A percentile compares a stretch with the other conserved stretches of the same genome.
Conservation (phyloP, 2,888 invertebrate genomes). For the Limnephilus auricula region DNA sequence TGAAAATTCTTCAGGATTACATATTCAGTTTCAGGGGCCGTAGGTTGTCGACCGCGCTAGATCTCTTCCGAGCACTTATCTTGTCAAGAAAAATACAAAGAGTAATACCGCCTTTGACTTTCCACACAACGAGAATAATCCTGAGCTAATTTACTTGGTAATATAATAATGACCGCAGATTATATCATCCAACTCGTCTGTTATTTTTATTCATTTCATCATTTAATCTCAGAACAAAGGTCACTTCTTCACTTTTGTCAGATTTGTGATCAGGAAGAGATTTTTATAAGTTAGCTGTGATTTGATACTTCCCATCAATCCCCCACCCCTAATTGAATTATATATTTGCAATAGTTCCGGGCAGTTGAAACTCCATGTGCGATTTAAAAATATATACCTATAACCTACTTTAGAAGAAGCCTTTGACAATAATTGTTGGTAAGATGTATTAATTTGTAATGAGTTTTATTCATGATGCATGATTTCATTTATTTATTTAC, state of each 20-base stretch:
- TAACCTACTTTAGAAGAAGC: too few relatives aligned
- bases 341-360: too few relatives aligned
- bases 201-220: background rate
- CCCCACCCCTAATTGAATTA: too few relatives aligned
- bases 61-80: slow-evolving; percentile 7
- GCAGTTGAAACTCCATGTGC: too few relatives aligned
- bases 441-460: too few relatives aligned
- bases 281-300: too few relatives aligned
- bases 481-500: too few relatives aligned
- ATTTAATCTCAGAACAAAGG: background rate
- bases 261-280: background rate
- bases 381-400: too few relatives aligned
- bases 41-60: background rate
- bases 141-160: background rate
- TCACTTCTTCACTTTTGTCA: background rate
- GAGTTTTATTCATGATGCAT: too few relatives aligned
- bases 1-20: background rate
- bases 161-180: background rate
- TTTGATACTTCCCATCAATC: too few relatives aligned
- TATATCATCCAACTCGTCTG: background rate
- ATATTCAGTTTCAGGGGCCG: background rate
- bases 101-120: slow-evolving; percentile 5
- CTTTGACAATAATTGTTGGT: too few relatives aligned
- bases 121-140: background rate
- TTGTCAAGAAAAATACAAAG: slow-evolving; percentile 20